Percentiles rank a stretch among this genome's conserved stretches.
Evolutionary conservation across 2,888 invertebrate species (phyloP).

Genomic region (Chloroclystis v-ata): DNA sequence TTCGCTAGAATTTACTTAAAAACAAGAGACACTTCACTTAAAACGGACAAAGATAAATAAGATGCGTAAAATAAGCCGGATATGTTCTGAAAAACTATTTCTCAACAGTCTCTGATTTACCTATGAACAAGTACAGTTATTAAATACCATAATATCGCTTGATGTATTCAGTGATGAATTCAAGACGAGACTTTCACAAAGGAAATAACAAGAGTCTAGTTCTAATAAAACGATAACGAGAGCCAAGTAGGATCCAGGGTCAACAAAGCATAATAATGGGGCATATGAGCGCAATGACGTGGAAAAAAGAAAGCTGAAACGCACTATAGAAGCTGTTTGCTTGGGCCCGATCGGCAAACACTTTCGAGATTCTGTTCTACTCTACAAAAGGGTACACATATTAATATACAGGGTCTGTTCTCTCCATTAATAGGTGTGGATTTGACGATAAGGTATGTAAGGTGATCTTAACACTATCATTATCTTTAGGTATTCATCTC

Average conservation of each 20-base stretch:
- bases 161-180: too few species aligned
- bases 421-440: slow-evolving; percentile 31
- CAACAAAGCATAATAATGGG: slow-evolving; percentile 31
- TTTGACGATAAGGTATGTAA: slow-evolving; percentile 17
- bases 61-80: not conserved
- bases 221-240: slow-evolving; percentile 21
- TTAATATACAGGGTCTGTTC: slow-evolving; percentile 36
- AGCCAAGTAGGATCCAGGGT: slow-evolving; percentile 13
- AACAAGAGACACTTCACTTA: not conserved
- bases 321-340: slow-evolving; percentile 53
- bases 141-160: not conserved
- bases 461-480: not conserved
- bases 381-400: slow-evolving; percentile 33
- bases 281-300: slow-evolving; percentile 37
- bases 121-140: too few species aligned
- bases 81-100: too few species aligned
- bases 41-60: not conserved
- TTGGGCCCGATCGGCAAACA: slow-evolving; percentile 38
- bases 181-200: slow-evolving; percentile 5
- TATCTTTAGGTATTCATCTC: too few species aligned
- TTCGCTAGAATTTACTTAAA: too few species aligned
- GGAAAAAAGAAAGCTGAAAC: slow-evolving; percentile 48
- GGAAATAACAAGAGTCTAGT: slow-evolving; percentile 12
- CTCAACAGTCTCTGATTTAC: too few species aligned
- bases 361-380: slow-evolving; percentile 33